These are phyloP conservation scores for Hemibagrus wyckioides DNA, from an alignment of 2,113 vertebrate species.

Conservation along the genomic window DNA sequence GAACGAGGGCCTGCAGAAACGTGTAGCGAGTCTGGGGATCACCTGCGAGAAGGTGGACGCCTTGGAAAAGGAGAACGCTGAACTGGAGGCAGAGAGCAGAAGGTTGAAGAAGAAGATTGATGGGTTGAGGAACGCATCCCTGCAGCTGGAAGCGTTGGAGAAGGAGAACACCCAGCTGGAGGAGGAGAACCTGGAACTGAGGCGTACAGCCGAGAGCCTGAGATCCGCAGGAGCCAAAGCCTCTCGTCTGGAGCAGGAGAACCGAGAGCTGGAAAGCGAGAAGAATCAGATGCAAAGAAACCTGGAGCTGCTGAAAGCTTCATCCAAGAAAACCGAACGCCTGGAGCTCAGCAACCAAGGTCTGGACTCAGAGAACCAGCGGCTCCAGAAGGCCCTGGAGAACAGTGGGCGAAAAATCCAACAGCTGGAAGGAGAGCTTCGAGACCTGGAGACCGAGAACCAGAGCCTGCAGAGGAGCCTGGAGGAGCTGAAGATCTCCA, in stretches of 20 bases:
- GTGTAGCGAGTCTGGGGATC: conserved; percentile 86
- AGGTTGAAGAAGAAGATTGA: conserved; percentile 92
- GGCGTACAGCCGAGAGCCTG: conserved; percentile 84
- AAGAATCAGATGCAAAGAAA: conserved; percentile 88
- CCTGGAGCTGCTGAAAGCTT: conserved; percentile 91
- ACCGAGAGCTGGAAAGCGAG: conserved; percentile 92
- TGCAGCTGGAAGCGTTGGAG: conserved; percentile 89
- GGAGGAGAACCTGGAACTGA: conserved; percentile 89
- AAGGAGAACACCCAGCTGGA: conserved; percentile 94
- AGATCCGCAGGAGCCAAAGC: conserved; percentile 85
- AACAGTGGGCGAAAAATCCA: conserved; percentile 97
- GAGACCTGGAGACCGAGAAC: conserved; percentile 93
- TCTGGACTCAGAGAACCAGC: conserved; percentile 95
- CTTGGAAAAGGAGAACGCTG: conserved; percentile 91
- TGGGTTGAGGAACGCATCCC: conserved; percentile 84
- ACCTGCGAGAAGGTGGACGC: conserved; percentile 90
- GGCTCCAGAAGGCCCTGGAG: conserved; percentile 92
- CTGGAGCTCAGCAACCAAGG: conserved; percentile 96
- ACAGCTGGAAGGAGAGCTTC: conserved; percentile 89
- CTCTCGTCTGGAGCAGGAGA: conserved; percentile 88
- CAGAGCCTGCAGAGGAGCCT: conserved; percentile 88
- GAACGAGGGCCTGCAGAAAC: conserved; percentile 91
- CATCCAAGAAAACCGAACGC: conserved; percentile 90
- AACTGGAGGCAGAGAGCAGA: conserved; percentile 87
- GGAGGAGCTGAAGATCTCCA: conserved; percentile 96